These are phyloP conservation scores for Ferrisia virgata DNA, from an alignment of 2,888 invertebrate genomes.

Conservation along the genomic window DNA sequence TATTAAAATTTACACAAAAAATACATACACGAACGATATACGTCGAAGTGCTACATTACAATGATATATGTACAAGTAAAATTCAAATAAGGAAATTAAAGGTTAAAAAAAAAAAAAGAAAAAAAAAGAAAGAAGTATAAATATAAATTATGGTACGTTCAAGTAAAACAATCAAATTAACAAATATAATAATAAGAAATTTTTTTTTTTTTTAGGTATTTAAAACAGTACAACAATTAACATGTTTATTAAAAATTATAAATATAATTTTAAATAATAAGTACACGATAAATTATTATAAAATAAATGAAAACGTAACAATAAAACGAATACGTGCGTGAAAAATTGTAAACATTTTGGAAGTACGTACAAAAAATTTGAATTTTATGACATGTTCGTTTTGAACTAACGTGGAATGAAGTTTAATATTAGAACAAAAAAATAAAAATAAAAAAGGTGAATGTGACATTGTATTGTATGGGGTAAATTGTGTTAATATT, in stretches of 20 bases:
- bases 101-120: not conserved
- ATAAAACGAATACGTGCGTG: not conserved
- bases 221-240: constrained; percentile 5
- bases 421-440: not conserved
- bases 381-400: not conserved
- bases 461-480: not conserved
- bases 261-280: not conserved
- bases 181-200: not conserved
- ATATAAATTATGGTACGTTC: constrained; percentile 21
- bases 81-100: not conserved
- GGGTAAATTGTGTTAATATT: not conserved
- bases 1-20: constrained; percentile 12
- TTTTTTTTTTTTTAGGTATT: not conserved
- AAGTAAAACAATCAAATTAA: constrained; percentile 23
- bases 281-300: not conserved
- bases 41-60: not conserved
- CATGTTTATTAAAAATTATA: not conserved
- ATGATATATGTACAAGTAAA: not conserved
- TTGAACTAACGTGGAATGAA: not conserved
- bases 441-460: not conserved
- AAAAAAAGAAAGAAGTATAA: too few relatives aligned
- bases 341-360: not conserved
- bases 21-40: not conserved
- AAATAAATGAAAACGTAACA: not conserved
- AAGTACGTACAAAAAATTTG: not conserved